These are phyloP conservation scores for Acrocephalus scirpaceus DNA, from an alignment of 2,797 vertebrate species.

Conservation along the genomic window DNA sequence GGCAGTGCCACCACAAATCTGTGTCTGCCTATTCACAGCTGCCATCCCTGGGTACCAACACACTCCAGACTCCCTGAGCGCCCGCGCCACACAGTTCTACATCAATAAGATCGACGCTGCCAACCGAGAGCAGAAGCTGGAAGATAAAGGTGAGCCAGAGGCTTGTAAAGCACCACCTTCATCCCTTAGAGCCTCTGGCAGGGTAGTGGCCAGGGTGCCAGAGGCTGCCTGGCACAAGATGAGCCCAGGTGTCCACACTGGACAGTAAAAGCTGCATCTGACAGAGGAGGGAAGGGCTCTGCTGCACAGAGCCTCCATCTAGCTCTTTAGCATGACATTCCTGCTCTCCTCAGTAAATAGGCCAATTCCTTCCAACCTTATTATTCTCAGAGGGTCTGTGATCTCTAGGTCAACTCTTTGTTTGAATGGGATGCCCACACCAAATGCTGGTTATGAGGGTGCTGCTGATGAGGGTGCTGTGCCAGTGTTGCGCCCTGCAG, in stretches of 20 bases:
- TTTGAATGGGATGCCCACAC: background rate
- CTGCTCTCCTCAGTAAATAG: background rate
- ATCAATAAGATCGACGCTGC: slow-evolving; percentile 86
- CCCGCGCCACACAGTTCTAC: slow-evolving; percentile 88
- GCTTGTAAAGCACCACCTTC: background rate
- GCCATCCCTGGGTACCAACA: slow-evolving; percentile 95
- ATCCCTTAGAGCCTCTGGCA: background rate
- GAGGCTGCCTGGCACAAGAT: background rate
- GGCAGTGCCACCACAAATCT: slow-evolving; percentile 32
- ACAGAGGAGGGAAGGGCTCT: background rate
- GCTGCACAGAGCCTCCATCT: background rate
- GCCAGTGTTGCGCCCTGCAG: background rate
- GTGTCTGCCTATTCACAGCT: slow-evolving; percentile 77
- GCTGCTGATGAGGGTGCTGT: background rate
- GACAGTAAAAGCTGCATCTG: background rate
- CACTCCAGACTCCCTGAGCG: slow-evolving; percentile 79
- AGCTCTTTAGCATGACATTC: background rate
- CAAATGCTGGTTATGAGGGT: background rate
- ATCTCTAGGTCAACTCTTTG: background rate
- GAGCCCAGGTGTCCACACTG: background rate
- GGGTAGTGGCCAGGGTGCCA: background rate
- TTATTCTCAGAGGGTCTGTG: background rate
- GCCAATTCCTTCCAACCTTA: background rate
- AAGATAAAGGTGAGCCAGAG: slow-evolving; percentile 88
- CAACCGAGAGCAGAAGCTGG: slow-evolving; percentile 90